These are phyloP conservation scores for Platynereis dumerilii DNA, from an alignment of 2,888 invertebrate genomes.

Conservation along the genomic window DNA sequence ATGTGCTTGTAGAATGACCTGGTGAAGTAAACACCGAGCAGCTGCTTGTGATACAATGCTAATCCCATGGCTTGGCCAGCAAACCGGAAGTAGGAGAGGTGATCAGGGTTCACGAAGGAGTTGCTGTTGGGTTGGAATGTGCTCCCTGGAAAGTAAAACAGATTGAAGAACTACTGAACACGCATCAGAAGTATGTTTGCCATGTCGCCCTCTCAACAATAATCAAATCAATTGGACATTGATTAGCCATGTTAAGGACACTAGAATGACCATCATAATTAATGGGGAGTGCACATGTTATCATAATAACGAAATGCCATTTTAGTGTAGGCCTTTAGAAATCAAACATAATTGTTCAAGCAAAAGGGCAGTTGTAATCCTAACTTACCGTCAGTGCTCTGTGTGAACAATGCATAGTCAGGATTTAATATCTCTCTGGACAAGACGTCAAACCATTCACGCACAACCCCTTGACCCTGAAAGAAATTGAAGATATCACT, in stretches of 20 bases:
- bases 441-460: conserved; percentile 61
- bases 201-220: too few species aligned
- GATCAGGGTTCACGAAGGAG: conserved; percentile 59
- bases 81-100: conserved; percentile 58
- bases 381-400: conserved; percentile 56
- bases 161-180: too few species aligned
- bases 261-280: too few species aligned
- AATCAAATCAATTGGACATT: too few species aligned
- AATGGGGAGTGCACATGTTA: too few species aligned
- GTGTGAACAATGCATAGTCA: conserved; percentile 60
- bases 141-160: conserved; percentile 43
- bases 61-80: conserved; percentile 59
- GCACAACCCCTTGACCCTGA: conserved; percentile 57
- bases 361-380: too few species aligned
- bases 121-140: conserved; percentile 62
- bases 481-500: conserved; percentile 23
- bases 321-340: too few species aligned
- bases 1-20: conserved; percentile 62
- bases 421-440: conserved; percentile 60
- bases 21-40: conserved; percentile 60
- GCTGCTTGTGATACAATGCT: conserved; percentile 57
- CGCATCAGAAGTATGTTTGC: too few species aligned
- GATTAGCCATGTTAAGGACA: too few species aligned
- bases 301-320: too few species aligned
- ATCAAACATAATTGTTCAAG: too few species aligned